Evolutionary conservation across 2,888 invertebrate species (phyloP).

Genomic region (Argyresthia albistria): DNA sequence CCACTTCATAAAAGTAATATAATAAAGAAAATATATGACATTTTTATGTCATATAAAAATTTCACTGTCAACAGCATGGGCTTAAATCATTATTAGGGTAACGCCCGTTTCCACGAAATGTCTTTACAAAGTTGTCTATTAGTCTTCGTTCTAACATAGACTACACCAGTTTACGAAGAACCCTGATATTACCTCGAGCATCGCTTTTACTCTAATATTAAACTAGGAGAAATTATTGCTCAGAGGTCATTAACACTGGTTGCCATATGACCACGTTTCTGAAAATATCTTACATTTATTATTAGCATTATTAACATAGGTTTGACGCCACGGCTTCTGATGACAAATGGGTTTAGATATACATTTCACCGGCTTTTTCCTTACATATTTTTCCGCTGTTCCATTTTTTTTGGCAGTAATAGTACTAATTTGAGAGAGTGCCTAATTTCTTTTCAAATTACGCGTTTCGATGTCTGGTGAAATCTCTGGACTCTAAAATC

Average conservation of each 20-base stretch:
- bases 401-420: too few relatives aligned
- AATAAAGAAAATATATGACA: too few relatives aligned
- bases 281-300: not conserved
- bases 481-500: too few relatives aligned
- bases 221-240: not conserved
- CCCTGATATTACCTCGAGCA: conserved; percentile 4
- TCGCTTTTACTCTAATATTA: not conserved
- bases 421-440: too few relatives aligned
- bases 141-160: not conserved
- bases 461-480: too few relatives aligned
- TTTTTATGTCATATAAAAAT: too few relatives aligned
- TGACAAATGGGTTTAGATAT: conserved; percentile 22
- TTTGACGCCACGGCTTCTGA: conserved; percentile 23
- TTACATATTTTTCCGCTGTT: not conserved
- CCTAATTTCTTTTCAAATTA: too few relatives aligned
- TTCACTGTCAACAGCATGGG: too few relatives aligned
- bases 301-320: conserved; percentile 4
- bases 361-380: conserved; percentile 23
- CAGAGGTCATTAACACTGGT: not conserved
- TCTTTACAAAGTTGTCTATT: not conserved
- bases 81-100: not conserved
- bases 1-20: too few relatives aligned
- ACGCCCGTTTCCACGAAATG: not conserved
- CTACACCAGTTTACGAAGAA: conserved; percentile 4
- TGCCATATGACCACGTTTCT: not conserved